Percentiles rank a stretch among this genome's conserved stretches.
Evolutionary conservation across 2,113 vertebrate species (phyloP).

Genomic region (Glareola pratincola): DNA sequence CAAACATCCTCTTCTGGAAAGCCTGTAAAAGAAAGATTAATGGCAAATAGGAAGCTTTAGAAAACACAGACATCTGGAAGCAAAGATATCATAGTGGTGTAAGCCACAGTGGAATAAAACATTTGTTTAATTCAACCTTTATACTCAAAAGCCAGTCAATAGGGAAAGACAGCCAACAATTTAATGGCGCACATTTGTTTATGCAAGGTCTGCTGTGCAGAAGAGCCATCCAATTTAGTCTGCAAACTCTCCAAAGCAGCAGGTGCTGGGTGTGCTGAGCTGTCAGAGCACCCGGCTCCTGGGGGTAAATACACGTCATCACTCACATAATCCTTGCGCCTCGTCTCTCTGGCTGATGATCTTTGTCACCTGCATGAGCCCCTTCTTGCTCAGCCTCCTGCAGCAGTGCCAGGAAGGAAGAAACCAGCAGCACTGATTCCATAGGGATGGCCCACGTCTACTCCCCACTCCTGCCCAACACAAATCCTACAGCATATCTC

Average conservation of each 20-base stretch:
- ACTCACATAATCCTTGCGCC: not conserved
- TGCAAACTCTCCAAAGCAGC: not conserved
- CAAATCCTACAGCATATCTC: not conserved
- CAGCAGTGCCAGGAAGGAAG: not conserved
- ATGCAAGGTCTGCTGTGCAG: not conserved
- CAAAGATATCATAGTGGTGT: slow-evolving; percentile 39
- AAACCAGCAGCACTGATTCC: not conserved
- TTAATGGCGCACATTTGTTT: slow-evolving; percentile 26
- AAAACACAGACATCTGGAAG: slow-evolving; percentile 59
- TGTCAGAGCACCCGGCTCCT: not conserved
- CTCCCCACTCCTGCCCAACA: not conserved
- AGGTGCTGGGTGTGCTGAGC: not conserved
- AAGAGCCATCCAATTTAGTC: not conserved
- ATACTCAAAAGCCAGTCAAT: slow-evolving; percentile 1
- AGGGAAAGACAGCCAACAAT: slow-evolving; percentile 8
- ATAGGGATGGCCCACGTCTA: not conserved
- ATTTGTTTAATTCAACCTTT: slow-evolving; percentile 51
- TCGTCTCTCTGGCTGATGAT: not conserved
- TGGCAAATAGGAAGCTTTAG: slow-evolving; percentile 39
- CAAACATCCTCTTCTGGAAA: slow-evolving; percentile 11
- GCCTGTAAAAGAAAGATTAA: slow-evolving; percentile 37
- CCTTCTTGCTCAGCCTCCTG: not conserved
- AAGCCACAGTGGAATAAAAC: slow-evolving; percentile 49
- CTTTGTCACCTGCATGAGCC: not conserved
- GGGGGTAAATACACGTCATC: rapidly evolving